Base-by-base conservation (phyloP, 1,140 invertebrate genomes). In the Eupeodes corollae region DNA sequence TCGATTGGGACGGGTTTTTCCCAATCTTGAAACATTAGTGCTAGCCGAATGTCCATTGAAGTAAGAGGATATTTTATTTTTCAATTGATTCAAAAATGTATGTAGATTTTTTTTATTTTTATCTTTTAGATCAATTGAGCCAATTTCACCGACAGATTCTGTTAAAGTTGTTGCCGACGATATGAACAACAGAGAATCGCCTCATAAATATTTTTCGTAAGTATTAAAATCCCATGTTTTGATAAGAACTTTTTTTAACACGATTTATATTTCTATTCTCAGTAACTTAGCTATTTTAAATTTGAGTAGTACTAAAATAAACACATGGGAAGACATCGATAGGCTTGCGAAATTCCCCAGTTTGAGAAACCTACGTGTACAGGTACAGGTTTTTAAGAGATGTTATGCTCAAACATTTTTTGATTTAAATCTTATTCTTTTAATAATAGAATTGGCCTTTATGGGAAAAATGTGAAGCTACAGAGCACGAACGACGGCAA, bases 321-420 rank as follows among this genome's bases (percentile, higher is more conserved):
- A 79, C 12, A 82, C 82, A 11, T 94, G 91, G 91, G 80, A 86
- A 56, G 88, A 93, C 57, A 81, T 95, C 42, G 88, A 92, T 56
- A 74, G 80, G 53, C 73, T 96, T 33, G 80, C 84, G 15, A 78
- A 78, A 49, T 91, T 92, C 70, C 86, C 87, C 0, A 75, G 78
- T 13, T 70, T 95, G n/a, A 79, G 79, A 52, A 88, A 88, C 70
- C 73, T 94, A 30, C 73, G 89, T 53, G 79, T 93, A 48, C 84
- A 85, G 75, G 42, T 26, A 26, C 8, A 26, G 21, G 39, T 15
- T 41, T 21, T 21, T 49, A 34, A 21, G n/a, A n/a, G n/a, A n/a
- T n/a, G n/a, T n/a, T n/a, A n/a, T n/a, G n/a, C n/a, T n/a, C 45
- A 18, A 39, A 16, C 21, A 11, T 21, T 11, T 18, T 43, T 43